Evolutionary conservation across 1,140 invertebrate species (phyloP), one percentile per base, ranked within the genome.

Genomic region (Saccostrea cuccullata): DNA sequence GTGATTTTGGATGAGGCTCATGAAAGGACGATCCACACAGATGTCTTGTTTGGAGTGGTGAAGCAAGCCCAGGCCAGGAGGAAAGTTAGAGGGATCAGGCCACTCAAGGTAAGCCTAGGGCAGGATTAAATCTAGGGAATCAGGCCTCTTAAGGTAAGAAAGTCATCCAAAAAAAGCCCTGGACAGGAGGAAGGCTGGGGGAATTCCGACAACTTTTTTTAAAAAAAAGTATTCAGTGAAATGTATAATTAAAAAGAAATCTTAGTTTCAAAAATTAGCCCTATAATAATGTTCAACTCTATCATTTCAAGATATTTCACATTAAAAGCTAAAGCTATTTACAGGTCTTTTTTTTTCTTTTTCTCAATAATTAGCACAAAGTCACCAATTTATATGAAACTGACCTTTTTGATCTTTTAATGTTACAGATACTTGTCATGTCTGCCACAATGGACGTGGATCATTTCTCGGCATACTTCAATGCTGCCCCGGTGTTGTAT

Each of bases 1-100:
- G 96, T 99, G 11, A 97, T 99, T 87, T 95, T 99, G 83, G 99
- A 99, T 95, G 99, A 99, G 95, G 98, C 98, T 82, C 99, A 99
- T 94, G 99, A 99, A 95, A 96, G 99, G 70, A 99, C 98, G 0
- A 96, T 99, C 0, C 97, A 98, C 91, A 99, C 98, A 0, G 99
- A 99, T 96, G 96, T 99, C 3, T 95, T 99, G 0, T 97, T 99
- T 96, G 97, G 97, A 88, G 96, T 98, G 93, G 96, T 97, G 17
- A 97, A 98, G 95, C 96, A 86, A 26, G 94, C 94, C 4, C 94
- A 95, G 90, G 91, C 88, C 56, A 82, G 91, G 20, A 88, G 95
- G 55, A 89, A 90, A 30, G 89, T 91, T 40, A 90, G 89, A 20
- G 91, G 92, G 17, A 82, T 92, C 17, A 90, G 89, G 87, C 93